Evolutionary conservation across 2,113 vertebrate species (phyloP).

Genomic region (Aplodontia rufa): DNA sequence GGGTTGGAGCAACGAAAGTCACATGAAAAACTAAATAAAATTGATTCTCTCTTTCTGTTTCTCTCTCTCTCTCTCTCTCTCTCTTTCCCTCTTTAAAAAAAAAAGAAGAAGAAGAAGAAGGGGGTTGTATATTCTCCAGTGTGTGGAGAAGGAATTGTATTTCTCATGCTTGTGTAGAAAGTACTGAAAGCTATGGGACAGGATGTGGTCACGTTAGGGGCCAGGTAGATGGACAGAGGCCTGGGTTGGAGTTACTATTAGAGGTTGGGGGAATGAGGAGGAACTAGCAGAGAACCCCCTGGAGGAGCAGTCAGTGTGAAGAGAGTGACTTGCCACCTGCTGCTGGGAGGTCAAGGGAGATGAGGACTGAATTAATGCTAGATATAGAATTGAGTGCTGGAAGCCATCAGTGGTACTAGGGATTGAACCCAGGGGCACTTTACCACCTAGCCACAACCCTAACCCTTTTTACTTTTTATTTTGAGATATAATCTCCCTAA

Average conservation of each 20-base stretch:
- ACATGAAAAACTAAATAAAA: too few relatives aligned
- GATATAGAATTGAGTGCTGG: neutral
- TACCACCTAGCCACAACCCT: neutral
- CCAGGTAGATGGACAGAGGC: neutral
- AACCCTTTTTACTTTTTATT: neutral
- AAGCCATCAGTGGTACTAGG: neutral
- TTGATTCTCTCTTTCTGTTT: too few relatives aligned
- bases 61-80: too few relatives aligned
- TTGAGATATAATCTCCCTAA: neutral
- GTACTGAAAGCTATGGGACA: neutral
- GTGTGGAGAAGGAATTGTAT: neutral
- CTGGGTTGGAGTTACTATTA: neutral
- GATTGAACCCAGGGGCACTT: neutral
- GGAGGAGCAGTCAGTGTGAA: neutral
- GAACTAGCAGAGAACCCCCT: neutral
- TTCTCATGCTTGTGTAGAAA: neutral
- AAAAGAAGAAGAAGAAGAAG: too few relatives aligned
- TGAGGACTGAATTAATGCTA: neutral
- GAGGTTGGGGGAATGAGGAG: neutral
- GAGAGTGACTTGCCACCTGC: neutral
- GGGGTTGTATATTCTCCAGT: neutral
- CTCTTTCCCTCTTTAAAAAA: too few relatives aligned
- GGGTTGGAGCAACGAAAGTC: too few relatives aligned
- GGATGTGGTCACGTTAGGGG: neutral
- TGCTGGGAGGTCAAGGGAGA: neutral